Evolutionary conservation across 1,140 invertebrate genomes (phyloP).

Genomic region (Thaumatotibia leucotreta): DNA sequence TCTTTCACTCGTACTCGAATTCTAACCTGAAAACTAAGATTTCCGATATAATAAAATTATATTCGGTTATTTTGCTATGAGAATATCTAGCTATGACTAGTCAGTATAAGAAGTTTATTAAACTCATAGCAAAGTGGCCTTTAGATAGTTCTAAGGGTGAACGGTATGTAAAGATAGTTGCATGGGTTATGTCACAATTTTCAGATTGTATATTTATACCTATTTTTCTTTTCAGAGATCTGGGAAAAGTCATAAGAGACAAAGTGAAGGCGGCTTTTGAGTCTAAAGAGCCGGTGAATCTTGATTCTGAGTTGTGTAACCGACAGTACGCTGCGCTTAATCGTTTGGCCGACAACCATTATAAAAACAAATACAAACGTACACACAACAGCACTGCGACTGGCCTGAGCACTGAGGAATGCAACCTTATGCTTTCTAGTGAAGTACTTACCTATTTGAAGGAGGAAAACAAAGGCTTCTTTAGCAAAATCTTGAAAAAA

Average conservation of each 20-base stretch:
- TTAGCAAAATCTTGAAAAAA: constrained; percentile 70
- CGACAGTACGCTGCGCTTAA: constrained; percentile 83
- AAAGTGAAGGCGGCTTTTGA: constrained; percentile 82
- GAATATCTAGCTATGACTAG: constrained; percentile 74
- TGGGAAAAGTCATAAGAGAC: constrained; percentile 85
- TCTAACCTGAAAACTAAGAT: background rate
- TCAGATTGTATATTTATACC: background rate
- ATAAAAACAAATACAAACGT: constrained; percentile 81
- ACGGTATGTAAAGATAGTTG: constrained; percentile 76
- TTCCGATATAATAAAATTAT: background rate
- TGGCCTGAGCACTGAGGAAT: constrained; percentile 83
- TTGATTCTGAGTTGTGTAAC: constrained; percentile 79
- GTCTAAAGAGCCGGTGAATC: constrained; percentile 74
- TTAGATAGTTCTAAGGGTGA: constrained; percentile 83
- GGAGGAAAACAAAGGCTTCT: constrained; percentile 77
- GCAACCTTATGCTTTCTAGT: constrained; percentile 82
- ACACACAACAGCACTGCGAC: constrained; percentile 79
- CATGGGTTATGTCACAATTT: background rate
- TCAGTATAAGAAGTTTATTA: constrained; percentile 84
- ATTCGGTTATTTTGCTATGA: background rate
- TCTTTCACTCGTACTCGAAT: background rate
- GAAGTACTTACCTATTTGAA: constrained; percentile 82
- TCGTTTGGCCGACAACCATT: constrained; percentile 82
- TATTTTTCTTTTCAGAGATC: constrained; percentile 80
- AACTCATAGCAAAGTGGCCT: constrained; percentile 88